Base-by-base conservation (phyloP, 2,797 vertebrate genomes). In the Aphelocoma californica region DNA sequence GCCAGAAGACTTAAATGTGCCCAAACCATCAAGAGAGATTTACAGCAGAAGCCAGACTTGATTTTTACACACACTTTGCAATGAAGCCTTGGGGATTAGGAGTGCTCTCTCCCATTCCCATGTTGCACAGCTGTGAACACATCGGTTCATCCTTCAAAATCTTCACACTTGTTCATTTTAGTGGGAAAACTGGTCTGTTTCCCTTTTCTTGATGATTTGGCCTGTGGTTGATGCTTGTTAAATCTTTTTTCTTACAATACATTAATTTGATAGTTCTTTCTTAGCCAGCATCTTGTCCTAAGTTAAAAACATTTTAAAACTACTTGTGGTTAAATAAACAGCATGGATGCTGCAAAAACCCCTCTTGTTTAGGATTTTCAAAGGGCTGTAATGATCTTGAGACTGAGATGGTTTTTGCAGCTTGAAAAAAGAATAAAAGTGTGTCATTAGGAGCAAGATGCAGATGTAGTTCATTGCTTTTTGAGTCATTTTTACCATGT, bases 401-500 rank as follows among this genome's bases (percentile, higher is more conserved):
- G 48, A 64, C 36, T 47, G 51, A 94, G 44, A 72, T 66, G 31
- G 36, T 48, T 81, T 48, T 54, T 58, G 28, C 7, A 93, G 62
- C 45, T 77, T 87, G 48, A 82, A 44, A 44, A 79, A 29, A 50
- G 28, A 61, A 65, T 91, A 51, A 54, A 86, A 50, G 61, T 28
- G 17, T 70, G 62, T 69, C 25, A 73, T 81, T 83, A 65, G 34
- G 42, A 90, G 16, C 31, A 66, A 66, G 66, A 86, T 82, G 56
- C n/a, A 88, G 84, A 83, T 44, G 21, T 17, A 87, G 31, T 61
- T 64, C 28, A 34, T 78, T 20, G 18, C 25, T 64, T 88, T 88
- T 90, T 94, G 84, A 97, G 74, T 96, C 58, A 91, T 89, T 96
- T 58, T 92, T 94, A 83, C 73, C 53, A 72, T 54, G 23, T 85